Evolutionary conservation across 1,140 invertebrate species (phyloP), one percentile per base, ranked within the genome.

Genomic region (Dendrolimus kikuchii): DNA sequence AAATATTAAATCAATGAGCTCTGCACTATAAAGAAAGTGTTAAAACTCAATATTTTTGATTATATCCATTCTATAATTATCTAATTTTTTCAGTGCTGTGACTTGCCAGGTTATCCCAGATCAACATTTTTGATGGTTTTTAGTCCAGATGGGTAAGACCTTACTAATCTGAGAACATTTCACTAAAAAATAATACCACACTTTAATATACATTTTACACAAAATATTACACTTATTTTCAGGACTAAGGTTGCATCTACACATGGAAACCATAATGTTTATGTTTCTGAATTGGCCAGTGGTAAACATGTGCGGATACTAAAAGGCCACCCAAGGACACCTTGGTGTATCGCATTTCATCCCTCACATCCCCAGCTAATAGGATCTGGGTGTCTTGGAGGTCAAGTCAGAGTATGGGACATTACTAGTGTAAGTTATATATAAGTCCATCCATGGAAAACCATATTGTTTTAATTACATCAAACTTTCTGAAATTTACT

Each of bases 331-430:
- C 95, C 95, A 37, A 88, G 95, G n/a, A 96, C 95, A 46, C 95
- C 95, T 4, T 98, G 95, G 95, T 96, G 95, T 77, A 91, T 96
- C 46, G 94, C 95, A 47, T 97, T 97, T 84, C 95, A 97, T 87
- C 95, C 95, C 2, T 92, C 93, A 4, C 93, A 92, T 45, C 93
- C 93, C 79, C 91, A 96, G 64, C 92, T 97, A 47, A 88, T 97
- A 51, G 96, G 95, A 8, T 95, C 95, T 42, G 96, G 96, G 0
- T 98, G 96, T 83, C 88, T 97, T 0, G 95, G 92, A 8, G 96
- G 96, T 10, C 93, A 97, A 91, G 95, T 97, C 42, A 88, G 95
- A 63, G 94, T 97, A 36, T 97, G 96, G 96, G 95, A 97, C 88
- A 89, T 97, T 9, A 72, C 71, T 5, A 93, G 91, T 86, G 95